Percentiles rank a stretch among this genome's conserved stretches.
These are phyloP conservation scores for Drosophila seguyi DNA, from an alignment of 1,140 invertebrate genomes.

Conservation along the genomic window DNA sequence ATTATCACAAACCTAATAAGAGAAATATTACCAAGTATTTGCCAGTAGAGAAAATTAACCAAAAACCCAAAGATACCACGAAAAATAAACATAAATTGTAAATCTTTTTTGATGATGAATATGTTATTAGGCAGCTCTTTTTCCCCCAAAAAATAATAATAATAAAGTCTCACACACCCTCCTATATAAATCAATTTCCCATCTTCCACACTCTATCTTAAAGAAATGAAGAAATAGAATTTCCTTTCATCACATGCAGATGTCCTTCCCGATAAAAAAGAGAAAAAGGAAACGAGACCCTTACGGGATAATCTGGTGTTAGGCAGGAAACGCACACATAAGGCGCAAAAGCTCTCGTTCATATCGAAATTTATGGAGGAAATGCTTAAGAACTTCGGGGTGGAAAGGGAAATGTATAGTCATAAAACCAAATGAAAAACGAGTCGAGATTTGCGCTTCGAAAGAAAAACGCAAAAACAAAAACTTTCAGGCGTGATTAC, in stretches of 20 bases:
- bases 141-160: not conserved
- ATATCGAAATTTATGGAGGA: conserved; percentile 40
- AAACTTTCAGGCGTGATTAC: conserved; percentile 61
- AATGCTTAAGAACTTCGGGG: conserved; percentile 30
- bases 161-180: conserved; percentile 4
- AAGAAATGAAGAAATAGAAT: conserved; percentile 27
- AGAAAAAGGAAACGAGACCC: conserved; percentile 5
- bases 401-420: conserved; percentile 12
- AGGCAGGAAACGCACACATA: conserved; percentile 35
- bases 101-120: conserved; percentile 5
- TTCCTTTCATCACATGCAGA: conserved; percentile 15
- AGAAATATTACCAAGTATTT: not conserved
- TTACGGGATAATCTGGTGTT: conserved; percentile 35
- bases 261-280: conserved; percentile 38
- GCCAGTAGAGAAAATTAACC: not conserved
- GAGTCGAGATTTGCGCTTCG: conserved; percentile 59
- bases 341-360: conserved; percentile 42
- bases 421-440: conserved; percentile 75
- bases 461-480: conserved; percentile 49
- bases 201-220: conserved; percentile 16
- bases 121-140: not conserved
- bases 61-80: too few species aligned
- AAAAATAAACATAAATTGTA: not conserved
- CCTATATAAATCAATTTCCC: conserved; percentile 20
- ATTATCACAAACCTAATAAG: not conserved